Conservation (phyloP, 2,797 vertebrate genomes). For the Liasis olivaceus region DNA sequence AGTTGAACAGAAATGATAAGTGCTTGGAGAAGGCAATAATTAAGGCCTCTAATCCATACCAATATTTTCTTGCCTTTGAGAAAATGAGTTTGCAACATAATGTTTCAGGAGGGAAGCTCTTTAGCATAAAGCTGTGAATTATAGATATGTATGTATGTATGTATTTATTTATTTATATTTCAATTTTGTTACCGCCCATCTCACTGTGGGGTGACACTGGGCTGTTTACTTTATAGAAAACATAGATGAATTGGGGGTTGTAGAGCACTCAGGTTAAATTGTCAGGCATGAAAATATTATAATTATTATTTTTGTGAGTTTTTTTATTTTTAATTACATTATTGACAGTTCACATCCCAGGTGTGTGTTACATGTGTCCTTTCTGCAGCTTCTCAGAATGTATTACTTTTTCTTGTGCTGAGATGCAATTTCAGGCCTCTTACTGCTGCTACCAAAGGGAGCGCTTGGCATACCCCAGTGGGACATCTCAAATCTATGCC, state of each 20-base stretch:
- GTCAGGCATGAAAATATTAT: slow-evolving; percentile 6
- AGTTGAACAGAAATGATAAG: background rate
- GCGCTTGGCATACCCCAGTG: slow-evolving; percentile 49
- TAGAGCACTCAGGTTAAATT: slow-evolving; percentile 28
- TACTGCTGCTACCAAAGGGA: slow-evolving; percentile 45
- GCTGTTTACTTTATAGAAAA: background rate
- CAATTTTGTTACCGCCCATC: too few species aligned
- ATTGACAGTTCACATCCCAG: slow-evolving; percentile 83
- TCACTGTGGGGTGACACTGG: too few species aligned
- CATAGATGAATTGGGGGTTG: background rate
- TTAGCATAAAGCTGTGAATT: background rate
- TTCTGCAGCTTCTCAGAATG: slow-evolving; percentile 31
- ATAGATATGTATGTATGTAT: background rate
- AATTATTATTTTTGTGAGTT: slow-evolving; percentile 52
- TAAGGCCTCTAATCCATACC: background rate
- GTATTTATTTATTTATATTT: too few species aligned
- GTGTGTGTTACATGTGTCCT: slow-evolving; percentile 47
- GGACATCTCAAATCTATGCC: background rate
- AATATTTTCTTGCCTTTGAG: background rate
- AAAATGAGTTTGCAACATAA: background rate
- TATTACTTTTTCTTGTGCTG: slow-evolving; percentile 36
- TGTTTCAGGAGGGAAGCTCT: too few species aligned
- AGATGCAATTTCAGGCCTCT: slow-evolving; percentile 55
- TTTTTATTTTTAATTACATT: slow-evolving; percentile 64
- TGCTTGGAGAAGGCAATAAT: background rate